These are phyloP conservation scores for Ceratina australensis DNA, from an alignment of 1,140 invertebrate species.

Conservation along the genomic window DNA sequence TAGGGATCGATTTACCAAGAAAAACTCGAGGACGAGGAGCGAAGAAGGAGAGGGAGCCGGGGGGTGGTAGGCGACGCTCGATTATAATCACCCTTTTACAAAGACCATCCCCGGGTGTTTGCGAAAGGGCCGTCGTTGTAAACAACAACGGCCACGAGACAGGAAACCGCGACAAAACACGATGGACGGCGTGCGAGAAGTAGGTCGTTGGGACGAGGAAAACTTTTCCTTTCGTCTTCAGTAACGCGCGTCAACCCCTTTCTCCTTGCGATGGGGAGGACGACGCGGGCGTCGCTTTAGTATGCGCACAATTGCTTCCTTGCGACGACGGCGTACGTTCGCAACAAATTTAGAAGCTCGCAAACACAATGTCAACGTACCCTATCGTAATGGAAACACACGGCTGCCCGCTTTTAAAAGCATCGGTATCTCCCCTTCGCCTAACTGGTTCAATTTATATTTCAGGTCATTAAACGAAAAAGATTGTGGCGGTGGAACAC, in stretches of 20 bases:
- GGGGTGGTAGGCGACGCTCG: too few species aligned
- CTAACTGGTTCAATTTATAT: too few species aligned
- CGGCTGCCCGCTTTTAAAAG: too few species aligned
- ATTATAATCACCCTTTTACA: slow-evolving; percentile 58
- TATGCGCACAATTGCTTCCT: slow-evolving; percentile 29
- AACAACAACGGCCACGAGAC: slow-evolving; percentile 52
- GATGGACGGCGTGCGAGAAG: slow-evolving; percentile 40
- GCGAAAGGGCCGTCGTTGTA: slow-evolving; percentile 51
- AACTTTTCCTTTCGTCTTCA: slow-evolving; percentile 61
- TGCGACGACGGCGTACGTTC: too few species aligned
- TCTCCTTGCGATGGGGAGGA: not conserved
- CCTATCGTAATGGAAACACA: too few species aligned
- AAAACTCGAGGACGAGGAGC: not conserved
- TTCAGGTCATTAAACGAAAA: too few species aligned
- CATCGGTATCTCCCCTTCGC: too few species aligned
- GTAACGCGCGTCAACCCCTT: slow-evolving; percentile 9
- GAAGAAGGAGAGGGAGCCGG: not conserved
- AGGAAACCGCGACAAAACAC: slow-evolving; percentile 43
- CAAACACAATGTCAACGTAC: too few species aligned
- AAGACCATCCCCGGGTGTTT: slow-evolving; percentile 49
- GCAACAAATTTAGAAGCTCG: too few species aligned
- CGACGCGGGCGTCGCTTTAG: not conserved
- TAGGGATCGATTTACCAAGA: slow-evolving; percentile 12
- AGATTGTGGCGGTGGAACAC: too few species aligned
- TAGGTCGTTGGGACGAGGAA: slow-evolving; percentile 51